These are phyloP conservation scores for Andrena bicolor DNA, from an alignment of 2,888 invertebrate species.

Conservation along the genomic window DNA sequence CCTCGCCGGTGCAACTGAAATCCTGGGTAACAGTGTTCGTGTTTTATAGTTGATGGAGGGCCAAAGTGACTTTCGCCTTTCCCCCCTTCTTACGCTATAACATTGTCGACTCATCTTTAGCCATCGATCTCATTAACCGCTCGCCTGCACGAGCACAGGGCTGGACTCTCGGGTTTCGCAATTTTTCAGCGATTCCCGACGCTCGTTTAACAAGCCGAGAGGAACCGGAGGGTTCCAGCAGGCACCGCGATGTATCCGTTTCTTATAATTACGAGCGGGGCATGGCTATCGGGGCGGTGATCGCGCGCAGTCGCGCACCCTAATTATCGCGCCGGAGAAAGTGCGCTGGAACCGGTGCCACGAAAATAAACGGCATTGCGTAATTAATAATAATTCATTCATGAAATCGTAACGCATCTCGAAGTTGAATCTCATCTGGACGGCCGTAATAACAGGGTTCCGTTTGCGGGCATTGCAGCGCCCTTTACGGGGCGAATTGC, in stretches of 20 bases:
- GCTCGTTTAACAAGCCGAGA: not conserved
- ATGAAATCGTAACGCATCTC: slow-evolving; percentile 35
- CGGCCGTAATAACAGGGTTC: slow-evolving; percentile 27
- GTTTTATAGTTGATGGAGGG: too few species aligned
- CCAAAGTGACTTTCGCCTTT: not conserved
- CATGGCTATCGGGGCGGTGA: slow-evolving; percentile 37
- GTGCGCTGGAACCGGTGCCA: slow-evolving; percentile 35
- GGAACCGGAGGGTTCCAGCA: not conserved
- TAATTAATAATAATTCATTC: slow-evolving; percentile 64
- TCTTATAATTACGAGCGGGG: slow-evolving; percentile 52
- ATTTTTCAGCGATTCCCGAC: not conserved
- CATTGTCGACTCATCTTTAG: not conserved
- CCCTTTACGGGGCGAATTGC: slow-evolving; percentile 5
- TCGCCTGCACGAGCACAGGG: not conserved
- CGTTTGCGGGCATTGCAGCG: not conserved
- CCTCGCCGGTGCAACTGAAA: slow-evolving; percentile 1
- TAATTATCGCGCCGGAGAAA: slow-evolving; percentile 70
- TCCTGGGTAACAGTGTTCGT: not conserved
- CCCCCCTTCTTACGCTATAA: not conserved
- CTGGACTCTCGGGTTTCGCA: not conserved
- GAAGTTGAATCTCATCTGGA: slow-evolving; percentile 1
- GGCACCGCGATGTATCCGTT: slow-evolving; percentile 28
- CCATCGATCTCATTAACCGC: slow-evolving; percentile 11
- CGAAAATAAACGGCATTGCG: slow-evolving; percentile 60
- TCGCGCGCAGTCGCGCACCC: slow-evolving; percentile 38